phyloP scores from a whole-genome alignment of 2,113 vertebrate genomes.

The Rhynchopsitta pachyrhyncha region DNA sequence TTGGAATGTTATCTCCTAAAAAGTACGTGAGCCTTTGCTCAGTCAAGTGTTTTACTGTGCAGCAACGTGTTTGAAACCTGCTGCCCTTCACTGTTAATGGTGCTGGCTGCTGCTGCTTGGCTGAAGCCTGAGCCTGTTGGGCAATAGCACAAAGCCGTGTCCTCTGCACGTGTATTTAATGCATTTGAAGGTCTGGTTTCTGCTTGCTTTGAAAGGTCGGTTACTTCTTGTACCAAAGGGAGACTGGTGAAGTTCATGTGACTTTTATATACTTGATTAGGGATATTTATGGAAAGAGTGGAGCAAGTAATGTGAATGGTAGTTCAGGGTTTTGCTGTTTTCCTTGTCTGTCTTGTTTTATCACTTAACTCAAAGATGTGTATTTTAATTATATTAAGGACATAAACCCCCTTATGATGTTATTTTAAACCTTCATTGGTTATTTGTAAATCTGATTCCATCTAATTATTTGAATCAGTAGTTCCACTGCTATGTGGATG shows the following conservation, averaged over 20 bases:
- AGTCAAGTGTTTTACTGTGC: rapidly evolving
- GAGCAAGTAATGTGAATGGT: neutral
- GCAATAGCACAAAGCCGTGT: neutral
- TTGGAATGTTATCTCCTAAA: neutral
- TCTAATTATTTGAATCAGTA: neutral
- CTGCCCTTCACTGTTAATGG: neutral
- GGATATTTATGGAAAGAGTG: neutral
- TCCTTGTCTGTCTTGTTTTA: neutral
- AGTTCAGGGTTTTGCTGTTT: neutral
- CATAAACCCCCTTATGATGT: neutral
- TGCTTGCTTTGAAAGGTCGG: neutral
- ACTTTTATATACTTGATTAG: neutral
- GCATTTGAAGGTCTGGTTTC: neutral
- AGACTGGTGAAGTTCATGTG: neutral
- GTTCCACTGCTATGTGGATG: rapidly evolving
- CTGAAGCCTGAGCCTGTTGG: neutral
- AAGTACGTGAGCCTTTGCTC: neutral
- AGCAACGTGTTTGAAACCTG: rapidly evolving
- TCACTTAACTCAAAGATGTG: neutral
- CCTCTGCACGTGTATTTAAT: neutral
- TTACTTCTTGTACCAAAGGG: neutral
- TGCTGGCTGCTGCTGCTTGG: neutral
- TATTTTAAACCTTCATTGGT: neutral
- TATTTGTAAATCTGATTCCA: neutral
- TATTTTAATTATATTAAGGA: neutral